Conservation (phyloP, 2,797 vertebrate species). For the Strix occidentalis region DNA sequence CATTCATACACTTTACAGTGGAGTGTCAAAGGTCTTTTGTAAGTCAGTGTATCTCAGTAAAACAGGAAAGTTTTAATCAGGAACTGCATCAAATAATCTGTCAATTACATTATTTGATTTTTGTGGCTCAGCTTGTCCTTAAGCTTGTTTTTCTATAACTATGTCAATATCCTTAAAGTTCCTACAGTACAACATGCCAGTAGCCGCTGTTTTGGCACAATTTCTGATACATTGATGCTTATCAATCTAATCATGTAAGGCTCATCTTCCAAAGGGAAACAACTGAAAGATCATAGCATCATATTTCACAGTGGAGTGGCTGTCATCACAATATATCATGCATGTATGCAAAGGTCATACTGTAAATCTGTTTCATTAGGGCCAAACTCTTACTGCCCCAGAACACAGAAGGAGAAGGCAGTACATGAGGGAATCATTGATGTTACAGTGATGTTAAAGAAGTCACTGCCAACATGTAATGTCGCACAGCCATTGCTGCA, state of each 20-base stretch:
- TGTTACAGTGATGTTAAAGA: background rate
- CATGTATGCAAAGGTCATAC: conserved; percentile 56
- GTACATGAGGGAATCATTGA: background rate
- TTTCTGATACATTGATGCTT: conserved; percentile 39
- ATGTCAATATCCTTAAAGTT: conserved; percentile 32
- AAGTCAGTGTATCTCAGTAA: conserved; percentile 13
- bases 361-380: conserved; percentile 57
- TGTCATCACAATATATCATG: conserved; percentile 57
- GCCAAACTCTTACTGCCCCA: background rate
- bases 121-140: conserved; percentile 32
- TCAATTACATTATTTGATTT: conserved; percentile 17
- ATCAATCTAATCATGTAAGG: conserved; percentile 53
- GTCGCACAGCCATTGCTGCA: background rate
- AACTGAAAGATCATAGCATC: conserved; percentile 50
- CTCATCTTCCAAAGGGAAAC: conserved; percentile 52
- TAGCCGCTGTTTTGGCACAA: conserved; percentile 32
- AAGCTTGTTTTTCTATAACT: conserved; percentile 32
- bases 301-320: conserved; percentile 43
- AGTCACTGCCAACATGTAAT: background rate
- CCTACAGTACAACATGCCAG: background rate
- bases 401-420: background rate
- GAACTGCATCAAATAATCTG: conserved; percentile 1
- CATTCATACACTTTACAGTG: background rate
- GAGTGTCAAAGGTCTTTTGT: conserved; percentile 22
- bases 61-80: background rate